A percentile compares a stretch with the other conserved stretches of the same genome.
Evolutionary conservation across 2,888 invertebrate genomes (phyloP).

Genomic region (Dicranocentrus wangi): DNA sequence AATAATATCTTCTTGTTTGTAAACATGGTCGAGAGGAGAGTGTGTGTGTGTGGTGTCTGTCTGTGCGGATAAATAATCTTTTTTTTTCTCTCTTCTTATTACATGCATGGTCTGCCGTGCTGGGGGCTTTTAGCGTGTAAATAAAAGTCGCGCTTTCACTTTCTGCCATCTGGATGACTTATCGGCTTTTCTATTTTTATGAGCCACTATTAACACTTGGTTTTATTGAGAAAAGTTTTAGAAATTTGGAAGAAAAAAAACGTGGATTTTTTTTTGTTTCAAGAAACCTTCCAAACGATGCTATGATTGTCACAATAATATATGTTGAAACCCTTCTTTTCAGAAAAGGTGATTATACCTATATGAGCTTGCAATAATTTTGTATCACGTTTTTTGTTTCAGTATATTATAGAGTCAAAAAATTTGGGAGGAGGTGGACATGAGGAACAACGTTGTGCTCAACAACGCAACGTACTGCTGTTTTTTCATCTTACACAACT

Average conservation of each 20-base stretch:
- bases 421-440: slow-evolving; percentile 33
- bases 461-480: no score
- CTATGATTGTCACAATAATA: no score
- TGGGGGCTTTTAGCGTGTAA: slow-evolving; percentile 13
- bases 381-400: not conserved
- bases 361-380: not conserved
- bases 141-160: slow-evolving; percentile 50
- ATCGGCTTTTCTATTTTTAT: slow-evolving; percentile 52
- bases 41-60: no score
- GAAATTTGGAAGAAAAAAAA: slow-evolving; percentile 38
- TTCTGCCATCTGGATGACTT: slow-evolving; percentile 61
- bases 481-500: slow-evolving; percentile 19
- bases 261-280: not conserved
- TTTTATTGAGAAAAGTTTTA: slow-evolving; percentile 32
- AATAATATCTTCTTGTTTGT: slow-evolving; percentile 44
- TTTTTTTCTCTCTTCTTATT: no score
- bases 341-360: not conserved
- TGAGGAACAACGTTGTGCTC: no score
- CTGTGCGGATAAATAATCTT: slow-evolving; percentile 48
- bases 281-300: not conserved
- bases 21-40: slow-evolving; percentile 25
- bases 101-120: slow-evolving; percentile 44
- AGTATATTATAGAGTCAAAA: no score
- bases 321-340: no score
- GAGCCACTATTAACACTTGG: slow-evolving; percentile 17